Evolutionary conservation across 2,888 invertebrate genomes (phyloP), one percentile per base, ranked within the genome.

Genomic region (Scrobipalpa atriplicella): DNA sequence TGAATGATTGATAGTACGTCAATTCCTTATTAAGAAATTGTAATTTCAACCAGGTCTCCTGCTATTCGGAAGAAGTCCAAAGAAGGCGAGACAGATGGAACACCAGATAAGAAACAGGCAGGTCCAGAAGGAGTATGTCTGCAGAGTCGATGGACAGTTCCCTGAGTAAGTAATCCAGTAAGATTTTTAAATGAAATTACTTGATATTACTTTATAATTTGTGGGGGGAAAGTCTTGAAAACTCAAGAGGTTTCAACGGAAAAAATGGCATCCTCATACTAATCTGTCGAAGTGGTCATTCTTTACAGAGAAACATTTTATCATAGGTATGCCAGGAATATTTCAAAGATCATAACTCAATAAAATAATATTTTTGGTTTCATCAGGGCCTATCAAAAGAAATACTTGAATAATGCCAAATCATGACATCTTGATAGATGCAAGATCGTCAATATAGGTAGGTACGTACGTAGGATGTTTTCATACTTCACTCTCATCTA

Each of bases 111-210:
- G 97, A 73, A 97, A 97, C 81, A 94, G 98, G 76, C 95, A 98
- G 83, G 98, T 99, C 54, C 95, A 95, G 86, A 99, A 99, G 87
- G 97, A 98, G 84, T 99, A 99, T 87, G 96, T 99, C 16, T 98
- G 98, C 91, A 95, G 98, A 74, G 98, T 99, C 3, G 98, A 98
- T 81, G 99, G 99, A 62, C 95, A 95, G 79, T 99, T 99, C 84
- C 98, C 98, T 1, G 96, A 97, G 97, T 98, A 93, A 94, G 95
- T 94, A 29, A 29, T 29, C 29, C 29, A 29, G 5, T 3, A 29
- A 29, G 5, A 29, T 29, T 3, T 3, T 29, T n/a, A n/a, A 29
- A 29, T 29, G 2, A 29, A 29, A 29, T 3, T 5, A 29, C 2
- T 29, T n/a, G n/a, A 29, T 5, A 29, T 5, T 3, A 29, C 29